A percentile compares a stretch with the other conserved stretches of the same genome.
These are phyloP conservation scores for Sinocyclocheilus maitianheensis DNA, from an alignment of 2,113 vertebrate species.

Conservation along the genomic window DNA sequence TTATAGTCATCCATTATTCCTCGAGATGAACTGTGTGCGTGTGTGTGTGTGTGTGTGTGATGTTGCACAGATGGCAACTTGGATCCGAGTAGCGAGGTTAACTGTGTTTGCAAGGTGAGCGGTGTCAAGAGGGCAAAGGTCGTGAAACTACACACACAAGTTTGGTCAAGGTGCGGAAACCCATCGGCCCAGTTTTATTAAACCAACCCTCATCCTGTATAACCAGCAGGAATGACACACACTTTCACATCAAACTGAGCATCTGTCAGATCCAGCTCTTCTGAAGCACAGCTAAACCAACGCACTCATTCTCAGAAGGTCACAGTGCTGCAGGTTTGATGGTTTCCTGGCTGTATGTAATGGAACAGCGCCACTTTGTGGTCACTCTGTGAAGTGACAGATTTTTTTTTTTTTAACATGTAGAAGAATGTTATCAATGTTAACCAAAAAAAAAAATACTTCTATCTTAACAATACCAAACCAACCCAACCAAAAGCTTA, in stretches of 20 bases:
- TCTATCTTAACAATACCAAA: background rate
- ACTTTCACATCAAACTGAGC: background rate
- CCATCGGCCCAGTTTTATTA: background rate
- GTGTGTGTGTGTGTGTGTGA: background rate
- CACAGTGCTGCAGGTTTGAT: background rate
- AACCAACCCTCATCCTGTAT: background rate
- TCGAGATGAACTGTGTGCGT: no score
- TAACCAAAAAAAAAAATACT: background rate
- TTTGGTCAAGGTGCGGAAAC: conserved; percentile 23
- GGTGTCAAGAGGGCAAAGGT: conserved; percentile 6
- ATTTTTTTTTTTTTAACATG: no score
- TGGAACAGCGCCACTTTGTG: background rate
- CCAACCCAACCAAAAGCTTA: background rate
- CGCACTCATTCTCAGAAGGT: background rate
- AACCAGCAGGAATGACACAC: background rate
- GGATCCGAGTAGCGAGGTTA: background rate
- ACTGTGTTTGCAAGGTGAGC: background rate
- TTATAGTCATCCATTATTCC: no score
- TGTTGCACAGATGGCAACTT: background rate
- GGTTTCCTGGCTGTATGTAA: background rate
- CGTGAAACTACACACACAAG: background rate
- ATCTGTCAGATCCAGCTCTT: background rate
- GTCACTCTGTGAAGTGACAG: background rate
- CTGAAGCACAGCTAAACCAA: background rate
- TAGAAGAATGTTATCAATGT: no score